phyloP scores from a whole-genome alignment of 2,888 invertebrate species.

The Beris chalybata region DNA sequence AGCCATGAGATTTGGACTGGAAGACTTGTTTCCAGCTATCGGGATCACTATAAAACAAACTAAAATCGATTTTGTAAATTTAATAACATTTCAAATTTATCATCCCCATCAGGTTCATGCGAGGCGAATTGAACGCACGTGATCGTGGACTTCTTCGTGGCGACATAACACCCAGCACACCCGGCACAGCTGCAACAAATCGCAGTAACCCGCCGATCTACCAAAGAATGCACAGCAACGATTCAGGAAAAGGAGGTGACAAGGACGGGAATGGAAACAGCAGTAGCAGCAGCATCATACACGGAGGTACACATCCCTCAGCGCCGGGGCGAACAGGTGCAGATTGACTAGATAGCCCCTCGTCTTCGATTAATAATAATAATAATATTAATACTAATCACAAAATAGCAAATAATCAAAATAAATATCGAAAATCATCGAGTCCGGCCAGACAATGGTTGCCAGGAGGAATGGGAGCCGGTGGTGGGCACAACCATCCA shows the following conservation, averaged over 20 bases:
- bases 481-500: conserved; percentile 41
- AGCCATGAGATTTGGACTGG: too few relatives aligned
- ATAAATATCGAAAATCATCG: conserved; percentile 68
- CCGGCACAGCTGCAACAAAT: conserved; percentile 67
- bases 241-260: conserved; percentile 74
- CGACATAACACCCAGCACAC: conserved; percentile 72
- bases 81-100: too few relatives aligned
- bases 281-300: conserved; percentile 61
- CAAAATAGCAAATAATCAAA: conserved; percentile 57
- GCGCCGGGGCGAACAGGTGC: conserved; percentile 58
- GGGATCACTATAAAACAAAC: not conserved
- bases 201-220: conserved; percentile 70
- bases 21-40: too few relatives aligned
- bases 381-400: conserved; percentile 50
- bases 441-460: conserved; percentile 66
- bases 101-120: conserved; percentile 73
- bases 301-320: conserved; percentile 62
- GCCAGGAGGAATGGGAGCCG: conserved; percentile 46
- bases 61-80: not conserved
- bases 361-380: conserved; percentile 46
- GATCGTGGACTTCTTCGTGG: conserved; percentile 54
- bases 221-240: conserved; percentile 86
- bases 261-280: conserved; percentile 64
- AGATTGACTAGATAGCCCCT: conserved; percentile 83
- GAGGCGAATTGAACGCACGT: conserved; percentile 75